Evolutionary conservation across 2,888 invertebrate genomes (phyloP).

Genomic region (Rhopalosiphum nymphaeae): DNA sequence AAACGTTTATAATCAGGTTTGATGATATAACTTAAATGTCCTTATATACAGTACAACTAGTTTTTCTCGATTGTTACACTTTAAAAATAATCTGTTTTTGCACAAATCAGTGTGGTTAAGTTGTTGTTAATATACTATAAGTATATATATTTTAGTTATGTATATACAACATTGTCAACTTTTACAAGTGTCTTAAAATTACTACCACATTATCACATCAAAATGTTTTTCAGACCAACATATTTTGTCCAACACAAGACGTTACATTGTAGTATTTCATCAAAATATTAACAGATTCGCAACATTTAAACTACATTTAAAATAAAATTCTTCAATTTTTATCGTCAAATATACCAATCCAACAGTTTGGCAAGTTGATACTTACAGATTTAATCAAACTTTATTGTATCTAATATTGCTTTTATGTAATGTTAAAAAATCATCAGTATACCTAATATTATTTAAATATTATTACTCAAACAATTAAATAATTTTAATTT

Average conservation of each 20-base stretch:
- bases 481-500: neutral
- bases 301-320: neutral
- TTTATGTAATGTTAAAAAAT: neutral
- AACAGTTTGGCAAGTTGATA: neutral
- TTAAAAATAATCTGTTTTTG: neutral
- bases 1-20: neutral
- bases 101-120: neutral
- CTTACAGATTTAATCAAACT: neutral
- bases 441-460: neutral
- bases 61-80: neutral
- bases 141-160: neutral
- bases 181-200: neutral
- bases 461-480: neutral
- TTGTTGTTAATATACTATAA: neutral
- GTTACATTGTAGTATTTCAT: neutral
- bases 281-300: neutral
- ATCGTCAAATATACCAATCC: neutral
- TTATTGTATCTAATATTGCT: neutral
- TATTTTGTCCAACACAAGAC: neutral
- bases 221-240: neutral
- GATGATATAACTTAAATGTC: neutral
- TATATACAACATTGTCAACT: neutral
- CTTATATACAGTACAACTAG: neutral
- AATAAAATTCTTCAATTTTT: neutral
- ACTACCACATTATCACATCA: neutral